Percentiles rank a stretch among this genome's conserved stretches.
These are phyloP conservation scores for Zaprionus ghesquierei DNA, from an alignment of 1,140 invertebrate genomes.

Conservation along the genomic window DNA sequence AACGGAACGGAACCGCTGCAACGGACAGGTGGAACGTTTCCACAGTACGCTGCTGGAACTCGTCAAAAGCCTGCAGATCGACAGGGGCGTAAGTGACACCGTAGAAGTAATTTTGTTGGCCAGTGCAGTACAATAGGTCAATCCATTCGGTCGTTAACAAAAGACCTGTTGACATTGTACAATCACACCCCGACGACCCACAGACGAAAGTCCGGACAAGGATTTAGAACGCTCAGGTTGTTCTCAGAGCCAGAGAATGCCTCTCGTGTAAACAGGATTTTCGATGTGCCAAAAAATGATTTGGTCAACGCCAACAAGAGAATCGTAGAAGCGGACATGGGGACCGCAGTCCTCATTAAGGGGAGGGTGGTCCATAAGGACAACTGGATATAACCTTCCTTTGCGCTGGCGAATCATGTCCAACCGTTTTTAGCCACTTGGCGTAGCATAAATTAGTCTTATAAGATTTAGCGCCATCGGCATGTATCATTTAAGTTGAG, in stretches of 20 bases:
- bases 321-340: neutral
- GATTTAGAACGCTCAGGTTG: too few relatives aligned
- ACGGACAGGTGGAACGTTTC: too few relatives aligned
- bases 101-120: neutral
- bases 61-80: too few relatives aligned
- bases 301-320: neutral
- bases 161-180: neutral
- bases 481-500: neutral
- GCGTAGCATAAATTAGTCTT: neutral
- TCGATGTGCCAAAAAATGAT: too few relatives aligned
- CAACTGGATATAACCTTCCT: neutral
- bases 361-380: neutral
- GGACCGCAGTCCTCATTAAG: neutral
- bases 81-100: neutral
- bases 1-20: too few relatives aligned
- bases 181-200: neutral
- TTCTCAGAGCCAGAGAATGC: constrained; percentile 17
- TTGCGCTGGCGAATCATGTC: neutral
- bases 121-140: neutral
- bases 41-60: too few relatives aligned
- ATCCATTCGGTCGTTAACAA: neutral
- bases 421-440: too few relatives aligned
- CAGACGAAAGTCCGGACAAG: too few relatives aligned
- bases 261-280: neutral
- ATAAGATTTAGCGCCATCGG: too few relatives aligned